Evolutionary conservation across 2,888 invertebrate species (phyloP), one percentile per base, ranked within the genome.

Genomic region (Lymantria dispar): DNA sequence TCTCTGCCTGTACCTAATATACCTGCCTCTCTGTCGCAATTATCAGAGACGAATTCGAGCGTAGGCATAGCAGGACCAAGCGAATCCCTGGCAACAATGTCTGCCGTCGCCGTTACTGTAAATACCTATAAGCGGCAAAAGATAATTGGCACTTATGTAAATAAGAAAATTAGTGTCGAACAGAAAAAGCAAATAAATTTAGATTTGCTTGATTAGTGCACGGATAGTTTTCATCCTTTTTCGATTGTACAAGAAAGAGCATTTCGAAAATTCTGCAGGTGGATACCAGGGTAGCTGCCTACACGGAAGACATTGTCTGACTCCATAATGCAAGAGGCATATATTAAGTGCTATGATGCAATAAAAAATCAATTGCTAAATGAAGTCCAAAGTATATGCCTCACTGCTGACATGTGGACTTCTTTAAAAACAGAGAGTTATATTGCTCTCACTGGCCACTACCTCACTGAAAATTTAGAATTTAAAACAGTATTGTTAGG

Each of bases 401-500:
- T 65, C 8, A 63, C 58, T 30, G 46, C 54, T 3, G 59, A 64
- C 47, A 47, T 53, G 31, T 64, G 62, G 59, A 59, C 56, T 7
- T 64, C 64, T 0, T 29, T 50, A 9, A 55, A 48, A 30, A 62
- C 49, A 0, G 66, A 64, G 40, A 50, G 53, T 10, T 65, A 63
- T 15, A 51, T 67, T 8, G 58, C 30, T 13, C 29, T 45, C 30
- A 58, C 14, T 36, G 60, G n/a, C 1, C 45, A 45, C 39, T 45
- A 64, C 60, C n/a, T 72, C 13, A 65, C 54, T 0, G 45, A 62
- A 3, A 52, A 62, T n/a, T 38, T 67, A 0, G 43, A 48, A 14
- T 47, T 70, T 0, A 68, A 69, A 48, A 52, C 66, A 5, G 42
- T 68, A 0, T 55, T 71, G 22, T 43, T 73, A 31, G 62, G 54